Percentiles rank a stretch among this genome's conserved stretches.
Conservation (phyloP, 2,888 invertebrate species). For the Cynaeus angustus region DNA sequence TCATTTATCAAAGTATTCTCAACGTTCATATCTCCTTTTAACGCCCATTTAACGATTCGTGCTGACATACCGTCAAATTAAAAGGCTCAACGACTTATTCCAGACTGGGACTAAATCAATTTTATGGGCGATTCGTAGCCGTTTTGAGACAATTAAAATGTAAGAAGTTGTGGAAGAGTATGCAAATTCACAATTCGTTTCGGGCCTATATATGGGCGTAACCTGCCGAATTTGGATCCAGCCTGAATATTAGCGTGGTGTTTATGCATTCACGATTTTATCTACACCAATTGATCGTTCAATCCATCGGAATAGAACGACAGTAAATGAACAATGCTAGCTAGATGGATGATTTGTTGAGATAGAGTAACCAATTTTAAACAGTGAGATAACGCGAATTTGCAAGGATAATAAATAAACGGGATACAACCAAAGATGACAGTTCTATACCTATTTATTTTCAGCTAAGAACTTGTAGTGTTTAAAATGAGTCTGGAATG, state of each 20-base stretch:
- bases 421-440: too few species aligned
- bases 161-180: conserved; percentile 39
- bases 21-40: conserved; percentile 38
- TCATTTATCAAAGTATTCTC: conserved; percentile 39
- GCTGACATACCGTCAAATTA: conserved; percentile 38
- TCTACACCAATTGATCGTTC: conserved; percentile 41
- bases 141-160: conserved; percentile 38
- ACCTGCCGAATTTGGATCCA: conserved; percentile 37
- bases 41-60: conserved; percentile 46
- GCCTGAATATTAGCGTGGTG: conserved; percentile 36
- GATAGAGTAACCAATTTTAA: not conserved
- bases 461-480: too few species aligned
- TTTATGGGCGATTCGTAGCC: conserved; percentile 26
- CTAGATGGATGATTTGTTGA: conserved; percentile 11
- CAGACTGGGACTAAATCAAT: conserved; percentile 29
- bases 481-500: too few species aligned
- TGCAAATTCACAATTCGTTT: conserved; percentile 40
- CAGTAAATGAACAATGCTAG: conserved; percentile 34
- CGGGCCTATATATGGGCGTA: conserved; percentile 35
- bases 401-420: not conserved
- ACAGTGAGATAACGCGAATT: not conserved
- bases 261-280: conserved; percentile 44
- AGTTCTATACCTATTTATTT: too few species aligned
- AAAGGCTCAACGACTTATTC: conserved; percentile 8
- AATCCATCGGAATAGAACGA: conserved; percentile 38